A percentile compares a stretch with the other conserved stretches of the same genome.
Evolutionary conservation across 2,797 vertebrate genomes (phyloP).

Genomic region (Galaxias olidus): DNA sequence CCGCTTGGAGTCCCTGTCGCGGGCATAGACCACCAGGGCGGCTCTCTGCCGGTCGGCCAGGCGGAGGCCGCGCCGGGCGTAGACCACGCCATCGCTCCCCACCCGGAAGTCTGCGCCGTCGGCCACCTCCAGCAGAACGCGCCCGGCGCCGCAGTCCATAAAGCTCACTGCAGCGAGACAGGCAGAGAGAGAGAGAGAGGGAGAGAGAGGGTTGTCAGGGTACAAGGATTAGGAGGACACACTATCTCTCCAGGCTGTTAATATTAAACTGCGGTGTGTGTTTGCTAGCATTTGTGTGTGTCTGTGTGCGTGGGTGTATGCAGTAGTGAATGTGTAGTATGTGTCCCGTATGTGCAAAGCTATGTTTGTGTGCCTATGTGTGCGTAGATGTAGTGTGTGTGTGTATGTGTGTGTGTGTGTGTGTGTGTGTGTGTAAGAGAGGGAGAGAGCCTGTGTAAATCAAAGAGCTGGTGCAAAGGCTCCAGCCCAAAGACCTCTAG

Average conservation of each 20-base stretch:
- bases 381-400: slow-evolving; percentile 8
- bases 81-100: slow-evolving; percentile 81
- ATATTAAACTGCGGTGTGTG: slow-evolving; percentile 9
- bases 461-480: too few species aligned
- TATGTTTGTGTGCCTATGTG: background rate
- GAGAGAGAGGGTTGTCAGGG: slow-evolving; percentile 1
- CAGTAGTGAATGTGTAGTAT: slow-evolving; percentile 3
- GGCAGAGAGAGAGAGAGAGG: slow-evolving; percentile 22
- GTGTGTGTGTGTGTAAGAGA: background rate
- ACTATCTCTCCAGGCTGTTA: slow-evolving; percentile 7
- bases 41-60: slow-evolving; percentile 64
- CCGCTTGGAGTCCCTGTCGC: slow-evolving; percentile 79
- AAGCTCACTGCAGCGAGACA: slow-evolving; percentile 66
- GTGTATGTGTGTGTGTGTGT: slow-evolving; percentile 6
- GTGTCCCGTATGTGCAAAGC: too few species aligned
- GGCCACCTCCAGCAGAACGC: slow-evolving; percentile 80
- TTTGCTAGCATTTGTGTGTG: background rate
- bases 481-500: too few species aligned
- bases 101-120: slow-evolving; percentile 82
- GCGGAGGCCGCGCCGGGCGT: slow-evolving; percentile 73
- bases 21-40: slow-evolving; percentile 75
- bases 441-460: background rate
- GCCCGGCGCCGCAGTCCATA: slow-evolving; percentile 79
- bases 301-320: too few species aligned
- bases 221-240: slow-evolving; percentile 1